Conservation (phyloP, 2,797 vertebrate genomes). For the Streptopelia turtur region DNA sequence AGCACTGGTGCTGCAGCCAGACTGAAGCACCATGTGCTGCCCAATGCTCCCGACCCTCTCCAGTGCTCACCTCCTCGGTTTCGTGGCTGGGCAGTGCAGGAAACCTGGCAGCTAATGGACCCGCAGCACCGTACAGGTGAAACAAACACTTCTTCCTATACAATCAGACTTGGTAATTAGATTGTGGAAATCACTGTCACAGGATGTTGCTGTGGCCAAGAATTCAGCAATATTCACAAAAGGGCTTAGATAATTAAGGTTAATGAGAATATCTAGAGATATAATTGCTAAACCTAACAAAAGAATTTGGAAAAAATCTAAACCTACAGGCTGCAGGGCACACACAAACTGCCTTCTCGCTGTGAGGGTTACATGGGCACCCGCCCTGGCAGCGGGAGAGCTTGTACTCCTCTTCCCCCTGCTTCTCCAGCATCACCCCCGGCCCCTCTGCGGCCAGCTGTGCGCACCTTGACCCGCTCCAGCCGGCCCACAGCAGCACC, state of each 20-base stretch:
- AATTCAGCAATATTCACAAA: slow-evolving; percentile 9
- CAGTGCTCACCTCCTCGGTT: not conserved
- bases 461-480: not conserved
- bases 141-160: not conserved
- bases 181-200: not conserved
- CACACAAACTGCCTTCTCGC: not conserved
- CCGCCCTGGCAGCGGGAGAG: not conserved
- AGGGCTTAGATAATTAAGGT: slow-evolving; percentile 35
- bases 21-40: not conserved
- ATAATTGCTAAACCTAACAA: slow-evolving; percentile 14
- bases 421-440: not conserved
- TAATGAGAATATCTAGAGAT: slow-evolving; percentile 16
- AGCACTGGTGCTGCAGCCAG: not conserved
- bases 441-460: no score
- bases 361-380: rapidly evolving
- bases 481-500: rapidly evolving
- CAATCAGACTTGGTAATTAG: slow-evolving; percentile 23
- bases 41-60: not conserved
- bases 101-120: not conserved
- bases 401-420: not conserved
- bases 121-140: not conserved
- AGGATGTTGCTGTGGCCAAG: slow-evolving; percentile 26
- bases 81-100: not conserved
- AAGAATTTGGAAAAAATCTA: not conserved
- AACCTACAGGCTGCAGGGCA: not conserved